Conservation (phyloP, 2,888 invertebrate species). For the Dichetophora obliterata region DNA sequence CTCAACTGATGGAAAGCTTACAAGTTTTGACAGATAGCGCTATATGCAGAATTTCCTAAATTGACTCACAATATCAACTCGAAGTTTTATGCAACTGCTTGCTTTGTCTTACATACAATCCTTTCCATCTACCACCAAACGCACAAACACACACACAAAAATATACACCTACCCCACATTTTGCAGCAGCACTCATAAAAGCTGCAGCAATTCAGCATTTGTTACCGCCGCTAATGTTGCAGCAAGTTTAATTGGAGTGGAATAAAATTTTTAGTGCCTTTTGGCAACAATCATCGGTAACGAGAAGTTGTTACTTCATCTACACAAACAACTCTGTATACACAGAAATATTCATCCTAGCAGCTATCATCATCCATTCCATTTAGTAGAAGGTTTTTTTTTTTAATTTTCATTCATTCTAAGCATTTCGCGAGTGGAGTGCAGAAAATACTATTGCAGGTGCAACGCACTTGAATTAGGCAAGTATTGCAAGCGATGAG, state of each 20-base stretch:
- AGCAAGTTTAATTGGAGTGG: conserved; percentile 29
- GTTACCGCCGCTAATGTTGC: neutral
- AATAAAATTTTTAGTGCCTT: conserved; percentile 31
- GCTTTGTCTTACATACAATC: neutral
- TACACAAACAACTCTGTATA: neutral
- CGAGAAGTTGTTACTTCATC: neutral
- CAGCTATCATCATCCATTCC: neutral
- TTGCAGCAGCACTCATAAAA: neutral
- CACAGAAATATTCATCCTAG: neutral
- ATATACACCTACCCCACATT: too few relatives aligned
- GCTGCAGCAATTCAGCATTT: neutral
- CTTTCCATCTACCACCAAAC: neutral
- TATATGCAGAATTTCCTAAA: neutral
- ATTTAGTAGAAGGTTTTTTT: too few relatives aligned
- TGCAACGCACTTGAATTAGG: conserved; percentile 18
- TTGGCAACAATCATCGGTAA: conserved; percentile 13
- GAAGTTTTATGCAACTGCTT: conserved; percentile 1
- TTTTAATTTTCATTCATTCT: too few relatives aligned
- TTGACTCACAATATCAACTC: conserved; percentile 15
- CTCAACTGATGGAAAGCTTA: too few relatives aligned
- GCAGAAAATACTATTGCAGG: neutral
- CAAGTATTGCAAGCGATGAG: conserved; percentile 9
- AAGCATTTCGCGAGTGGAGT: neutral
- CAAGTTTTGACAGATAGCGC: neutral
- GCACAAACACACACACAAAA: neutral